Evolutionary conservation across 2,888 invertebrate genomes (phyloP), one percentile per base, ranked within the genome.

Genomic region (Acronicta aceris): DNA sequence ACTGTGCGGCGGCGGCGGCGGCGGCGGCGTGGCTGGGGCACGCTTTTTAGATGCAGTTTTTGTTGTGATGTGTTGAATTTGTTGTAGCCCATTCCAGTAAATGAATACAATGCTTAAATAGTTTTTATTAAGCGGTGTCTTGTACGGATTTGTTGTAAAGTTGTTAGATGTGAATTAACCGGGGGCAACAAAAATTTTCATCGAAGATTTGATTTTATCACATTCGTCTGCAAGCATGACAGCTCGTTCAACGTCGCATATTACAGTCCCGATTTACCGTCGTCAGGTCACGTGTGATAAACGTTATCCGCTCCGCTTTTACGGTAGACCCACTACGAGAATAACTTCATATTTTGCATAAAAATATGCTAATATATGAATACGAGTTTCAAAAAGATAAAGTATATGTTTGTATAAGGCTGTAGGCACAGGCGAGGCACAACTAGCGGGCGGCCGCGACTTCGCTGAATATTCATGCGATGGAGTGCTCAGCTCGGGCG

Each of bases 381-480:
- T 41, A 21, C 17, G 40, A 48, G 42, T 48, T 40, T n/a, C 15
- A 13, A 41, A 69, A 45, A 40, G 40, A 62, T 9, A 61, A 52
- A 30, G 38, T 40, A 27, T 16, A 36, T 12, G 45, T 70, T 45
- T 25, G 47, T 49, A 63, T 42, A 63, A 63, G 46, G n/a, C 45
- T 48, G 50, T 33, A n/a, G 25, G 52, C 45, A 54, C 63, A 33
- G n/a, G 4, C 21, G 21, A 21, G 21, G 38, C n/a, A n/a, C n/a
- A 33, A 41, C 69, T 16, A 10, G 40, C 15, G 40, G 25, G 16
- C 51, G 42, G 45, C 30, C 17, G 25, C 16, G 17, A 7, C 40
- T 42, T 33, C 57, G n/a, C 55, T 71, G 71, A 62, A 71, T 71
- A 71, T 74, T 73, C 69, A 71, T 73, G 47, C 53, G 42, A 10